A percentile compares a stretch with the other conserved stretches of the same genome.
phyloP scores from a whole-genome alignment of 2,888 invertebrate species.

The Pogonocherus hispidulus region DNA sequence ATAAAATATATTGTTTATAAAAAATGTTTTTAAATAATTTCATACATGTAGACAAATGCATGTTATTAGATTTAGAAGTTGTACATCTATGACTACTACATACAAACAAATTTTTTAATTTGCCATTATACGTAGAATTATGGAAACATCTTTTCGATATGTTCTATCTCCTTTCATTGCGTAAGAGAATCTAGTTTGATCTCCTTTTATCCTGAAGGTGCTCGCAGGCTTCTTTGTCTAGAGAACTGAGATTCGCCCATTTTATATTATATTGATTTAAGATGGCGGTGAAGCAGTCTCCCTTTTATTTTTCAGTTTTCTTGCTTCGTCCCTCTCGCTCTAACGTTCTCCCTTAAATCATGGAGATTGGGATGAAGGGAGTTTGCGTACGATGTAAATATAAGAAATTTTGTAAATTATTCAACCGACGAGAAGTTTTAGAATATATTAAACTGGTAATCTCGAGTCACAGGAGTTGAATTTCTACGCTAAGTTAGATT shows the following conservation, averaged over 20 bases:
- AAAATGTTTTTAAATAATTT: no score
- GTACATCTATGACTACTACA: no score
- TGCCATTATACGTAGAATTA: no score
- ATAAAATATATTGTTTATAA: no score
- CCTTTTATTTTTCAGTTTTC: constrained; percentile 52
- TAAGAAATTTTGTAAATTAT: constrained; percentile 59
- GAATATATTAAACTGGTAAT: constrained; percentile 70
- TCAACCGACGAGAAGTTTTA: constrained; percentile 67
- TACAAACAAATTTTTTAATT: no score
- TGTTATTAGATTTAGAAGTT: no score
- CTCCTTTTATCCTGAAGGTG: constrained; percentile 63
- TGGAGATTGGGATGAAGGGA: constrained; percentile 29
- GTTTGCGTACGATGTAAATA: constrained; percentile 35
- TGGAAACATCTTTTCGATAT: constrained; percentile 45
- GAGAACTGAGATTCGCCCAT: constrained; percentile 67
- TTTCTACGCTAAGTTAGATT: constrained; percentile 70
- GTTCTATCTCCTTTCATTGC: constrained; percentile 46
- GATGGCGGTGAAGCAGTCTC: constrained; percentile 63
- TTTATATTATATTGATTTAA: constrained; percentile 70
- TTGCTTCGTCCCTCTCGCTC: constrained; percentile 41
- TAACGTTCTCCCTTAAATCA: constrained; percentile 15
- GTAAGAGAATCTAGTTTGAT: constrained; percentile 42
- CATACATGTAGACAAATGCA: no score
- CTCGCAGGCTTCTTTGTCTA: constrained; percentile 65
- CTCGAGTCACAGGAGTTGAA: constrained; percentile 69